Base-by-base conservation (phyloP, 2,797 vertebrate genomes). In the Tachyglossus aculeatus region DNA sequence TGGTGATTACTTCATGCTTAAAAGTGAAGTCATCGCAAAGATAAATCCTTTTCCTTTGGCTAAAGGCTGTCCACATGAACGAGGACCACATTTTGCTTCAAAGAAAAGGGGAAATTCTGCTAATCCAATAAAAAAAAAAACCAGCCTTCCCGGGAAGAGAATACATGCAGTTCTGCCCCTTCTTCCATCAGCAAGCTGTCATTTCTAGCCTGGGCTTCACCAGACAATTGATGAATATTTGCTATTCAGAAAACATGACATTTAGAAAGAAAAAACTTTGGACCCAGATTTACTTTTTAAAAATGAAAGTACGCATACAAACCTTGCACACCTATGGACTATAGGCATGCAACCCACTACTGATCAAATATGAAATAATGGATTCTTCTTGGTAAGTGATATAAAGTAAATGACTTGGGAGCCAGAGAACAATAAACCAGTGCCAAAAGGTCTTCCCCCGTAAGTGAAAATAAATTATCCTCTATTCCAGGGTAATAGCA, bases 1-100 rank as follows among this genome's bases (percentile, higher is more conserved):
- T 67, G 72, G 25, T 69, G 48, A 62, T 58, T 52, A 64, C 40
- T 82, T 71, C 13, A 56, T 54, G 69, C 31, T 9, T 34, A 65
- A 22, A 39, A 33, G 7, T 47, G 41, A 44, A 59, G 22, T 38
- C 14, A 51, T 9, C 56, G 7, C 57, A 16, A 53, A 58, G 43
- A 36, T 4, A 25, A 60, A 48, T 48, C 1, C 5, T 57, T 60
- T 65, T 19, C 31, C 63, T 54, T 67, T 71, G 14, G 24, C 68
- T 37, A 59, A 64, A 71, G 6, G 1, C 25, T 54, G 24, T 27
- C 9, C 25, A 67, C 48, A 18, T 34, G n/a, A 37, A 67, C 41
- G 55, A 39, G 43, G 25, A 37, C 34, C 22, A 31, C 5, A 36
- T 22, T 47, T 38, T 50, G 45, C 45, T 69, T 66, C 31, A 50